Percentiles rank a stretch among this genome's conserved stretches.
These are phyloP conservation scores for Heptranchias perlo DNA, from an alignment of 2,113 vertebrate genomes.

Conservation along the genomic window DNA sequence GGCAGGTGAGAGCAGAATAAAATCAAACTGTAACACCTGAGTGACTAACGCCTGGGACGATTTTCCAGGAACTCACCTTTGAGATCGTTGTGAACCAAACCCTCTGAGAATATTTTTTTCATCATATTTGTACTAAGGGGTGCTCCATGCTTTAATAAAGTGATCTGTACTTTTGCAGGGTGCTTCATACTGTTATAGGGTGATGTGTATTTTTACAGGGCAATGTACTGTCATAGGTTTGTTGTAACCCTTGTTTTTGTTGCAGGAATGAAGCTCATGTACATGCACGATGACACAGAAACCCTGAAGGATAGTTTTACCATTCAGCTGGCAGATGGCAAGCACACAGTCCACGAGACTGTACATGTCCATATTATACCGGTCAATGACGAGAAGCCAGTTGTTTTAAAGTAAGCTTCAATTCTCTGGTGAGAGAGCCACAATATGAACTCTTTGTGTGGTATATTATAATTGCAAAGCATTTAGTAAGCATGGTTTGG, in stretches of 20 bases:
- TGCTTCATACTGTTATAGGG: background rate
- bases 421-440: background rate
- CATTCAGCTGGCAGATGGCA: constrained; percentile 79
- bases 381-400: constrained; percentile 74
- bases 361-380: constrained; percentile 70
- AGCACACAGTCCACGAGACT: constrained; percentile 68
- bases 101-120: background rate
- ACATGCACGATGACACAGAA: constrained; percentile 80
- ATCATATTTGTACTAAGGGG: background rate
- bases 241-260: background rate
- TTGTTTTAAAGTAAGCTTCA: constrained; percentile 61
- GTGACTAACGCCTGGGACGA: background rate
- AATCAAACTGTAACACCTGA: background rate
- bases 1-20: background rate
- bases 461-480: background rate
- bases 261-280: constrained; percentile 69
- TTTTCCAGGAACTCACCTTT: background rate
- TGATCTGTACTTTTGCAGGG: background rate
- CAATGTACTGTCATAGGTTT: background rate
- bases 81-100: background rate
- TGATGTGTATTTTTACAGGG: background rate
- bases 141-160: background rate
- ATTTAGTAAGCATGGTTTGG: background rate
- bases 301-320: constrained; percentile 70
- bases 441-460: background rate